Conservation (phyloP, 2,113 vertebrate species). For the Rhinopomastus cyanomelas region DNA sequence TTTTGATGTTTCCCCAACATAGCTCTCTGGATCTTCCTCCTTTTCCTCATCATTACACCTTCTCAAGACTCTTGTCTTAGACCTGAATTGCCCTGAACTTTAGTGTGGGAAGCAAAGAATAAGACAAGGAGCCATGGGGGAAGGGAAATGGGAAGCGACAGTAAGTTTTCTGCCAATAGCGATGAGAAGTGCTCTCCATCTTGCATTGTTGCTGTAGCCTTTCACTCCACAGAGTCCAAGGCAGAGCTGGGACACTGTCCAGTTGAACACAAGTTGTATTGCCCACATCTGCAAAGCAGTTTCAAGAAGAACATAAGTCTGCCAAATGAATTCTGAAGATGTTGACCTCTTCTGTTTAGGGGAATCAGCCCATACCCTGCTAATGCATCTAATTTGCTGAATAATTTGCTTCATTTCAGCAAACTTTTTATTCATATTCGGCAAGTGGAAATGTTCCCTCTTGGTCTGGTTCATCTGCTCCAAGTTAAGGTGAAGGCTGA, state of each 20-base stretch:
- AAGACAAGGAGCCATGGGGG: neutral
- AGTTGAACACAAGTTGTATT: neutral
- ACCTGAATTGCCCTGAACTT: neutral
- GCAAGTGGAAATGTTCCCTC: neutral
- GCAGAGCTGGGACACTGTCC: neutral
- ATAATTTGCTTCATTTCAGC: neutral
- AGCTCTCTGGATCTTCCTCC: neutral
- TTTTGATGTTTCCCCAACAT: neutral
- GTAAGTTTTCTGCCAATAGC: neutral
- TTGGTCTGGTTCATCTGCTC: neutral
- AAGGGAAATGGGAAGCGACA: neutral
- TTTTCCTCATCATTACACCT: neutral
- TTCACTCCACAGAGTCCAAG: neutral
- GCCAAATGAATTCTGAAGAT: neutral
- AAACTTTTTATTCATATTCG: neutral
- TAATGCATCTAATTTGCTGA: neutral
- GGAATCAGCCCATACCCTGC: neutral
- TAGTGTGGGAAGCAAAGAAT: neutral
- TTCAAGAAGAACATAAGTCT: neutral
- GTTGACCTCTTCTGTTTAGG: neutral
- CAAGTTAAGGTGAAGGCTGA: neutral
- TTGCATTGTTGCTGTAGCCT: neutral
- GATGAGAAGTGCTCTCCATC: neutral
- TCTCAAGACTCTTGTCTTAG: neutral
- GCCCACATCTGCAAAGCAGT: neutral